Evolutionary conservation across 1,140 invertebrate genomes (phyloP), one percentile per base, ranked within the genome.

Genomic region (Dendroctonus ponderosae): DNA sequence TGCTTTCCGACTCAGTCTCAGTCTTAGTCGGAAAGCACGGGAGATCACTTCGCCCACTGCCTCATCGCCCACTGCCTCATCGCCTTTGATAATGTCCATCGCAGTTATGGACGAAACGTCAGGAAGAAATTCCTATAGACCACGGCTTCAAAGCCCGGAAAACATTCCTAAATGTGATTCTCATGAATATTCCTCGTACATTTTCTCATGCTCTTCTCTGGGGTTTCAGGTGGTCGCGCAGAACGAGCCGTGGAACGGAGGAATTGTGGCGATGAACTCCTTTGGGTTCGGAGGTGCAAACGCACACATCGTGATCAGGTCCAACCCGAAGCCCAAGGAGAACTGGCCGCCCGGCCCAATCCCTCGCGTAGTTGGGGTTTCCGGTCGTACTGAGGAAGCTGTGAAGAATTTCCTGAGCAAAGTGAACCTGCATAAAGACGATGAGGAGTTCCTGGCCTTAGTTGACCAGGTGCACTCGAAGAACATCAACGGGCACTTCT

Each of bases 201-300:
- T 50, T 39, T 39, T 11, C n/a, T 51, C 9, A 41, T 62, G 12
- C 4, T n/a, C n/a, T n/a, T n/a, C n/a, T n/a, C n/a, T n/a, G n/a
- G 26, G 26, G 26, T 15, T 12, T 41, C 41, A 64, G 63, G 94
- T 97, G 39, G 91, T 98, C 4, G 84, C 89, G 69, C 85, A 89
- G 75, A 86, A 89, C 63, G 87, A 85, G 50, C 84, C 86, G 11
- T 96, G 92, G 88, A 88, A 91, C 42, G 93, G 94, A 12, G 92
- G 93, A 9, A 81, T 93, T 26, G 87, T 93, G 42, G 96, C 87
- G 6, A 75, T 99, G 2, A 99, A 98, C 80, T 97, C 94, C 3
- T 99, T 99, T 80, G 97, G 97, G 14, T 98, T 98, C 81, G 97
- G 97, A 62, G 97, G 97, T 53, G 93, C 95, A 26, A 99, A 99